phyloP scores from a whole-genome alignment of 2,113 vertebrate species.

The Gila orcuttii region DNA sequence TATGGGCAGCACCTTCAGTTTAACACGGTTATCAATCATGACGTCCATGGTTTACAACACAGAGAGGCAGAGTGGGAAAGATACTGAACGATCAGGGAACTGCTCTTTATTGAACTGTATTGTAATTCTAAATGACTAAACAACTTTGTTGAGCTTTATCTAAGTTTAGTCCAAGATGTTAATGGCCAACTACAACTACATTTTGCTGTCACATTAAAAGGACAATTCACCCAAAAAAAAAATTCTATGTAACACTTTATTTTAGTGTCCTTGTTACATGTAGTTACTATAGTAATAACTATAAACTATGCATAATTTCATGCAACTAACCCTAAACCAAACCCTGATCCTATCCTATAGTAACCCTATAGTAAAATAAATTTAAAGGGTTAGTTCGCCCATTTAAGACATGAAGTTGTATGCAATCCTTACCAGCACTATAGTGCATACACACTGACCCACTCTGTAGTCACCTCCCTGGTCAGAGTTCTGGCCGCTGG shows the following conservation, averaged over 20 bases:
- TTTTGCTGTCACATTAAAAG: neutral
- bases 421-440: no score
- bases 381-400: no score
- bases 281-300: no score
- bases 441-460: no score
- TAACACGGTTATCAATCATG: slow-evolving; percentile 28
- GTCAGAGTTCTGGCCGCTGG: no score
- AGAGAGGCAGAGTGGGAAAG: neutral
- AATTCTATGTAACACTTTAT: neutral
- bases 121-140: slow-evolving; percentile 6
- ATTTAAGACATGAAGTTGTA: no score
- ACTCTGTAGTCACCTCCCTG: no score
- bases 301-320: no score
- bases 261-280: no score
- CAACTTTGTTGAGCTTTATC: neutral
- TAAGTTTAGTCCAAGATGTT: neutral
- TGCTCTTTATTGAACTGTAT: neutral
- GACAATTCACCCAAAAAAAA: neutral
- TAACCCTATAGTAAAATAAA: no score
- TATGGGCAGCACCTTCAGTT: neutral
- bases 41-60: neutral
- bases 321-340: no score
- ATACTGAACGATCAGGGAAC: neutral
- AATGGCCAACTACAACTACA: neutral
- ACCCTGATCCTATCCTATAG: no score